These are phyloP conservation scores for Deroptyus accipitrinus DNA, from an alignment of 2,113 vertebrate genomes.

Conservation along the genomic window DNA sequence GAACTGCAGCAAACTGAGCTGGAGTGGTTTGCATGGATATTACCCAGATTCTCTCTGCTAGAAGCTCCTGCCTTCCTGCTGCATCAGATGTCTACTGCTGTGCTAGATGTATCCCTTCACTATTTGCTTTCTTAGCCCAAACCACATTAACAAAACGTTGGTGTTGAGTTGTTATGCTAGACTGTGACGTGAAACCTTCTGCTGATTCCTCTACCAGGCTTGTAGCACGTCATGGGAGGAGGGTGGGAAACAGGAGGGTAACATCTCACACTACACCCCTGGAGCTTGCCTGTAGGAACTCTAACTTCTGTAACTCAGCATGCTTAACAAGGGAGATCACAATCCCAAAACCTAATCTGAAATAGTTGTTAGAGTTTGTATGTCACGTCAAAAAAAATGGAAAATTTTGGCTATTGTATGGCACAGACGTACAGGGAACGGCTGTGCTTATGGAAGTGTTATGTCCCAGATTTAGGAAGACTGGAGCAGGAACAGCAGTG, in stretches of 20 bases:
- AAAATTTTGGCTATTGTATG: background rate
- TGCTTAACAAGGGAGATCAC: background rate
- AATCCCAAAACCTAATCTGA: background rate
- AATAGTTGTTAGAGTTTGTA: background rate
- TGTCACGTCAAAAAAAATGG: background rate
- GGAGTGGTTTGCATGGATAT: background rate
- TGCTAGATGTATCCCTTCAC: background rate
- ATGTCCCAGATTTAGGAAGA: background rate
- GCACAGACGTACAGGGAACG: background rate
- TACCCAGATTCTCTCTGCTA: background rate
- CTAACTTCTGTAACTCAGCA: background rate
- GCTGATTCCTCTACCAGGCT: background rate
- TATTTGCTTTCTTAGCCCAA: background rate
- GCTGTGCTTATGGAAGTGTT: background rate
- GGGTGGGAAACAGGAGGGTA: background rate
- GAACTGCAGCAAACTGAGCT: background rate
- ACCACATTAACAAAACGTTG: background rate
- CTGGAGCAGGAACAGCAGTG: background rate
- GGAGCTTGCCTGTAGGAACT: background rate
- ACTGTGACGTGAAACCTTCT: background rate
- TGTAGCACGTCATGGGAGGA: fast-evolving
- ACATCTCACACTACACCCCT: background rate
- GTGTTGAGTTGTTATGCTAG: background rate
- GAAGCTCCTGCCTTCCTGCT: background rate
- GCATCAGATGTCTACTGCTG: background rate